Evolutionary conservation across 2,113 vertebrate species (phyloP).

Genomic region (Pelmatolapia mariae): DNA sequence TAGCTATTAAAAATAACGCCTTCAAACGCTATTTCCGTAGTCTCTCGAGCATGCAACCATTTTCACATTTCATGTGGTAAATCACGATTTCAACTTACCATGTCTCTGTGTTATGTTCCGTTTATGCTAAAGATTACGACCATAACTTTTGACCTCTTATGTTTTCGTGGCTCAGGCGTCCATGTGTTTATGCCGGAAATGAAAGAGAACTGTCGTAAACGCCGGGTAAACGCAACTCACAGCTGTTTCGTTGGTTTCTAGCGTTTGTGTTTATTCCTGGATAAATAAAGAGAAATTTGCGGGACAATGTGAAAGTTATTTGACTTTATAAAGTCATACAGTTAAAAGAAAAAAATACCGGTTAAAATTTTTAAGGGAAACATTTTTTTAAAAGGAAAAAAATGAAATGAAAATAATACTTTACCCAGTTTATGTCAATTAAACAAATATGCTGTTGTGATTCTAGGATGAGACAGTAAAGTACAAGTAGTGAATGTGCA

Average conservation of each 20-base stretch:
- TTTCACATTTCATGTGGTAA: rapidly evolving
- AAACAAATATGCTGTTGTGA: background rate
- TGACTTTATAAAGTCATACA: background rate
- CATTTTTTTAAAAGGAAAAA: background rate
- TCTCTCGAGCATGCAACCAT: rapidly evolving
- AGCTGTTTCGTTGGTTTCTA: background rate
- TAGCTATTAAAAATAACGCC: background rate
- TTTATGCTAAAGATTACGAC: background rate
- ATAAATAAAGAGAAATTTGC: background rate
- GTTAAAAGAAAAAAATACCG: background rate
- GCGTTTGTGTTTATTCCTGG: background rate
- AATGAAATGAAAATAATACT: background rate
- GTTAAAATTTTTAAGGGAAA: background rate
- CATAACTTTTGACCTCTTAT: slow-evolving; percentile 61
- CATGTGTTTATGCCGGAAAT: slow-evolving; percentile 50
- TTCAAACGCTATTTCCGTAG: background rate
- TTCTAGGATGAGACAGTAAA: background rate
- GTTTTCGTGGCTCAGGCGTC: background rate
- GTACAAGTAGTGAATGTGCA: background rate
- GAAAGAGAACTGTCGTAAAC: slow-evolving; percentile 21
- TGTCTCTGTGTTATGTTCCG: slow-evolving; percentile 18
- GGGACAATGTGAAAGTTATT: background rate
- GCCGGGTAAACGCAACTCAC: too few species aligned
- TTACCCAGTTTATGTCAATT: background rate
- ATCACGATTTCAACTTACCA: slow-evolving; percentile 31